These are phyloP conservation scores for Cynoglossus semilaevis DNA, from an alignment of 2,113 vertebrate species.

Conservation along the genomic window DNA sequence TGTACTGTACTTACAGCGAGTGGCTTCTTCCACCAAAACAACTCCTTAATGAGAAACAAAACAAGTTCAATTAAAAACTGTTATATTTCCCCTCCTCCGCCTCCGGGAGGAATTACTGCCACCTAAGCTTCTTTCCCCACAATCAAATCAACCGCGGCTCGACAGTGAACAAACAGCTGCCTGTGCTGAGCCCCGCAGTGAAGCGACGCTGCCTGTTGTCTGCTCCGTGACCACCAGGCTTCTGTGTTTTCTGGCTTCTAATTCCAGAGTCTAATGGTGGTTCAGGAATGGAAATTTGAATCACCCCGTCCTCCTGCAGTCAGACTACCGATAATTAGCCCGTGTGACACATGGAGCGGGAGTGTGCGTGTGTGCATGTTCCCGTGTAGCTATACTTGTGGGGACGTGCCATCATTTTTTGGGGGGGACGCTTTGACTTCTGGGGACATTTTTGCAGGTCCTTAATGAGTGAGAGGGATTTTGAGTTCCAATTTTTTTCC, in stretches of 20 bases:
- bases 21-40: constrained; percentile 36
- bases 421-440: too few relatives aligned
- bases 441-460: too few relatives aligned
- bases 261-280: constrained; percentile 55
- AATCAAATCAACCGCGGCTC: constrained; percentile 30
- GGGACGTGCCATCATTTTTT: too few relatives aligned
- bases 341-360: constrained; percentile 58
- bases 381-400: too few relatives aligned
- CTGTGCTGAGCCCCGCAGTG: background rate
- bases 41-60: constrained; percentile 27
- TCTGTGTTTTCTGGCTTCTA: constrained; percentile 60
- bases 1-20: constrained; percentile 33
- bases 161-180: background rate
- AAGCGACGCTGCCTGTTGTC: constrained; percentile 23
- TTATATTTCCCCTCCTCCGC: constrained; percentile 33
- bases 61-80: constrained; percentile 46
- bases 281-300: constrained; percentile 69
- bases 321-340: constrained; percentile 66
- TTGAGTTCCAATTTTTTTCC: too few relatives aligned
- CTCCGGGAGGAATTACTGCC: constrained; percentile 43
- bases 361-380: constrained; percentile 19
- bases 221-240: constrained; percentile 34
- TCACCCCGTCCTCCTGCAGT: constrained; percentile 50
- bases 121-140: constrained; percentile 49
- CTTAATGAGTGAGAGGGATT: too few relatives aligned